These are phyloP conservation scores for Diorhabda elongata DNA, from an alignment of 1,140 invertebrate genomes.

Conservation along the genomic window DNA sequence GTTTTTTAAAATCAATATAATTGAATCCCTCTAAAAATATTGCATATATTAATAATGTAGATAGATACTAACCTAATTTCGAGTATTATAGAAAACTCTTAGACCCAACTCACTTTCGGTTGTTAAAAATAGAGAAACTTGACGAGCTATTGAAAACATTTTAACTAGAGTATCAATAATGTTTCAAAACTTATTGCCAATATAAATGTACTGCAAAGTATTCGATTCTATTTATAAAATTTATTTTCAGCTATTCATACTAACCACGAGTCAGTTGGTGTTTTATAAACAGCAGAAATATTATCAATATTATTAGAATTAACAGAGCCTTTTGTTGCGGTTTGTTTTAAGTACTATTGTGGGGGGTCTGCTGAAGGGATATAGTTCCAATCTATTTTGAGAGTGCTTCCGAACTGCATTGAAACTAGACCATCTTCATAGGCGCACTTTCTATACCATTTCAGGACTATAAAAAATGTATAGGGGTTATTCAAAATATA, in stretches of 20 bases:
- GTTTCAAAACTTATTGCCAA: slow-evolving; percentile 1
- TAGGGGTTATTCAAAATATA: too few species aligned
- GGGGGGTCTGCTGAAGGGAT: slow-evolving; percentile 1
- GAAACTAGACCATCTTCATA: not conserved
- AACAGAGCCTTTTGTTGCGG: not conserved
- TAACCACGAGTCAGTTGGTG: not conserved
- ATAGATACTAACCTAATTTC: not conserved
- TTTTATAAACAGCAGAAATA: not conserved
- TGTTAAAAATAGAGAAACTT: not conserved
- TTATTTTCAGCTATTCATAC: not conserved
- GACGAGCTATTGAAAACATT: slow-evolving; percentile 2
- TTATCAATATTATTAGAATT: slow-evolving; percentile 3
- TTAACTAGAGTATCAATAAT: not conserved
- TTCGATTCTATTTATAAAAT: slow-evolving; percentile 3
- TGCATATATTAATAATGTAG: too few species aligned
- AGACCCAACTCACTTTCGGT: not conserved
- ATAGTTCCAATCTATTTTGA: not conserved
- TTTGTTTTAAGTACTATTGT: not conserved
- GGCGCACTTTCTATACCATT: not conserved
- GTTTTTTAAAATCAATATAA: too few species aligned
- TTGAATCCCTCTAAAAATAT: too few species aligned
- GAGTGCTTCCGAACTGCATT: not conserved
- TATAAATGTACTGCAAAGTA: slow-evolving; percentile 2
- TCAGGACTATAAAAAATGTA: not conserved
- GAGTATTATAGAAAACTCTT: not conserved